Percentiles rank a stretch among this genome's conserved stretches.
These are phyloP conservation scores for Salarias fasciatus DNA, from an alignment of 2,797 vertebrate genomes.

Conservation along the genomic window DNA sequence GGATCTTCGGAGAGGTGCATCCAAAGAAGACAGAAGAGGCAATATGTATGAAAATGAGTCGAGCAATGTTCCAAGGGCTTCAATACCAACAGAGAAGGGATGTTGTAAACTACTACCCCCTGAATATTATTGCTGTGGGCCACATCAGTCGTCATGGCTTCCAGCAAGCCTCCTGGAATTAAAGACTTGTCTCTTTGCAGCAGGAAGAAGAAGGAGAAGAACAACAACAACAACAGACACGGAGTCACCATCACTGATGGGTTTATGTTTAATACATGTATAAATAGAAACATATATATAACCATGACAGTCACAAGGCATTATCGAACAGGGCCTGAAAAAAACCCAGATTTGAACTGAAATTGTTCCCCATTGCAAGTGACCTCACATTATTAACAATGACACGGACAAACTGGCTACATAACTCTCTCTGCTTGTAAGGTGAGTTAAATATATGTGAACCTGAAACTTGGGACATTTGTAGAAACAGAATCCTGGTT, in stretches of 20 bases:
- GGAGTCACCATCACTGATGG: slow-evolving; percentile 10
- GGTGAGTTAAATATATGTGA: too few relatives aligned
- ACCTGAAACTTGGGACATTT: too few relatives aligned
- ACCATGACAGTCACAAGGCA: too few relatives aligned
- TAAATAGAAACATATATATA: too few relatives aligned
- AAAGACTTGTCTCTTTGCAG: slow-evolving; percentile 42
- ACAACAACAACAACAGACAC: slow-evolving; percentile 34
- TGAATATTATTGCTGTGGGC: slow-evolving; percentile 67
- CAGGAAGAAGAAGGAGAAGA: slow-evolving; percentile 19
- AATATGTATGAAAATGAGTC: slow-evolving; percentile 79
- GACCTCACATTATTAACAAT: too few relatives aligned
- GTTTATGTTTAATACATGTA: too few relatives aligned
- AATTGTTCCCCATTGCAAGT: too few relatives aligned
- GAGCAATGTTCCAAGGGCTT: slow-evolving; percentile 56
- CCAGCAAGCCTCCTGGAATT: slow-evolving; percentile 48
- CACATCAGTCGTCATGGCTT: slow-evolving; percentile 54
- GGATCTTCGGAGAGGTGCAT: slow-evolving; percentile 59
- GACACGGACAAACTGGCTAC: too few relatives aligned
- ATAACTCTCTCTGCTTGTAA: too few relatives aligned
- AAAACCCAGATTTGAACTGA: too few relatives aligned
- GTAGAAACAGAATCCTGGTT: too few relatives aligned
- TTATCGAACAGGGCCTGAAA: too few relatives aligned
- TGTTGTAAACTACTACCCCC: slow-evolving; percentile 54
- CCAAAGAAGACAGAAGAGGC: slow-evolving; percentile 72
- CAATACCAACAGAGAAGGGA: slow-evolving; percentile 48